Conservation (phyloP, 2,113 vertebrate species). For the Forbesichthys papilliferus region DNA sequence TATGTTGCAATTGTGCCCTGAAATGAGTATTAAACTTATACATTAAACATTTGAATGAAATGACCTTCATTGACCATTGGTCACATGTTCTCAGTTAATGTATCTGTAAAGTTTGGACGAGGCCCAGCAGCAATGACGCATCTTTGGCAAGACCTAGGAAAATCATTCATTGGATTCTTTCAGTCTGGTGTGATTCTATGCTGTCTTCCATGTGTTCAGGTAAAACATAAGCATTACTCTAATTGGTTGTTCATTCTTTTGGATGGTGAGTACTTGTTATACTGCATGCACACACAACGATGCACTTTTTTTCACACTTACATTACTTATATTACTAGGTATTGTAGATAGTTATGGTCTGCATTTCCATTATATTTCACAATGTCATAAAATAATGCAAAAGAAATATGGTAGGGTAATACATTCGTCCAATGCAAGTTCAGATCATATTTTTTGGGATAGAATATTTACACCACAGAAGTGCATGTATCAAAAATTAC, state of each 20-base stretch:
- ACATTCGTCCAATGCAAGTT: slow-evolving; percentile 2
- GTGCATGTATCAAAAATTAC: slow-evolving; percentile 58
- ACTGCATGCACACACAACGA: not conserved
- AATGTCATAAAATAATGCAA: slow-evolving; percentile 7
- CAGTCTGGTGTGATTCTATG: not conserved
- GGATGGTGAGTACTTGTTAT: too few relatives aligned
- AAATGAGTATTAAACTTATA: not conserved
- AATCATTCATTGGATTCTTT: slow-evolving; percentile 17
- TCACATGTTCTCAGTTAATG: too few relatives aligned
- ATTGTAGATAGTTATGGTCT: slow-evolving; percentile 4
- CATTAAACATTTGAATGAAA: too few relatives aligned
- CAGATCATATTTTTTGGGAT: not conserved
- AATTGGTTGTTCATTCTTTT: too few relatives aligned
- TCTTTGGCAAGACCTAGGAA: not conserved
- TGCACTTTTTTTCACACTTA: not conserved
- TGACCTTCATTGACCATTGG: too few relatives aligned
- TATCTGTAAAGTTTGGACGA: not conserved
- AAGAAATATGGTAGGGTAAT: not conserved
- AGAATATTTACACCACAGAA: slow-evolving; percentile 26
- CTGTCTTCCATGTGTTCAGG: not conserved
- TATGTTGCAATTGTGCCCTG: not conserved
- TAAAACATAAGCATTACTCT: not conserved
- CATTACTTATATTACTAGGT: not conserved
- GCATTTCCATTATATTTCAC: slow-evolving; percentile 24
- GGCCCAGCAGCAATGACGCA: not conserved